Evolutionary conservation across 2,113 vertebrate species (phyloP), one percentile per base, ranked within the genome.

Genomic region (Chloropsis cyanopogon): DNA sequence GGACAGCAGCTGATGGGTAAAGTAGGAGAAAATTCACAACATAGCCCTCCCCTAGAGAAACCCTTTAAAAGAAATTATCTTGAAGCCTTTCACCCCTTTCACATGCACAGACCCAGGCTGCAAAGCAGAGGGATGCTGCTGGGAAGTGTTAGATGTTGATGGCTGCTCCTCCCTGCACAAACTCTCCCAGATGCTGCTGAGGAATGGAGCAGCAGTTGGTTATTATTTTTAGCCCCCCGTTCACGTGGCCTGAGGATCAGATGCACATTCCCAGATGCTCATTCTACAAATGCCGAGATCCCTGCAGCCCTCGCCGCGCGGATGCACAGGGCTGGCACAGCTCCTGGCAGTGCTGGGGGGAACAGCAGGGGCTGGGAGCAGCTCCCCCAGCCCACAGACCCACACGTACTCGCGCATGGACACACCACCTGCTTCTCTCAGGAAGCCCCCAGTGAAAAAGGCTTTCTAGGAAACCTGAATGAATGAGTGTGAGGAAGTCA

Each of bases 181-280:
- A 73, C 86, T 70, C 69, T 63, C 90, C 63, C 84, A 86, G 77
- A 83, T 86, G 57, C 81, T 59, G 72, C 84, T 0, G 37, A 95
- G 80, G 87, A 94, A 91, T 91, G 93, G 65, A 84, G 68, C 0
- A 0, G 86, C 96, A 96, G 90, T 94, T 92, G 91, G 86, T 73
- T 82, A 90, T 90, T 96, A 95, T 97, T 98, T 98, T 98, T 97
- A 97, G 97, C 49, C 77, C 82, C 24, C 6, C 0, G 5, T 85
- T 89, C 96, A 96, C 88, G 94, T 95, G 95, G 86, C 41, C 52
- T 60, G 70, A 92, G 77, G 92, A 93, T 96, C 97, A 76, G 94
- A 97, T 92, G 97, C 41, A 25, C 89, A 57, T 96, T 97, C 91
- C 91, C 96, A 96, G 93, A 97, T 94, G 92, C 86, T 95, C 90